phyloP scores from a whole-genome alignment of 1,140 invertebrate genomes.

The Penaeus vannamei region DNA sequence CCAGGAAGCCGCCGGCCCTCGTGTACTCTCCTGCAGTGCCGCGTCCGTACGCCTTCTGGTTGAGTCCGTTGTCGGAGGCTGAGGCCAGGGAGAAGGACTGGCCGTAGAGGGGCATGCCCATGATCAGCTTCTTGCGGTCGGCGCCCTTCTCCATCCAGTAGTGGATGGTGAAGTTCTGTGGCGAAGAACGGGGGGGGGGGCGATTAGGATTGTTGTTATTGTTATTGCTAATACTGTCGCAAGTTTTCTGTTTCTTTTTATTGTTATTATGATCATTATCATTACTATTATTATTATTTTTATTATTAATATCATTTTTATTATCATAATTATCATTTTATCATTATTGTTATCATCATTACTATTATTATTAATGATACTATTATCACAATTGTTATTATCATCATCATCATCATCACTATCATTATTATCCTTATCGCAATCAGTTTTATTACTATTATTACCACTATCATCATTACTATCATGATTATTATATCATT shows the following conservation, averaged over 20 bases:
- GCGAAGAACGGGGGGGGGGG: conserved; percentile 66
- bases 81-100: conserved; percentile 77
- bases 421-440: not conserved
- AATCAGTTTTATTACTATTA: not conserved
- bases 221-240: not conserved
- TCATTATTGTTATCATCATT: not conserved
- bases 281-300: not conserved
- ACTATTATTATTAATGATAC: not conserved
- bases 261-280: not conserved
- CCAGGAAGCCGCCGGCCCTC: conserved; percentile 79
- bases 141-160: conserved; percentile 79
- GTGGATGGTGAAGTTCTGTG: conserved; percentile 76
- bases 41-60: conserved; percentile 75
- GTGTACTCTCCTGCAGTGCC: conserved; percentile 84
- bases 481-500: not conserved
- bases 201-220: not conserved
- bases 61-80: conserved; percentile 73
- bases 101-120: conserved; percentile 80
- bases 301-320: not conserved
- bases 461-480: not conserved
- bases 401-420: not conserved
- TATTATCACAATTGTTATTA: not conserved
- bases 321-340: not conserved
- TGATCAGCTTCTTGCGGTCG: conserved; percentile 77
- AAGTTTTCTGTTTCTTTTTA: not conserved